These are phyloP conservation scores for Ailuropoda melanoleuca DNA, from an alignment of 2,113 vertebrate genomes.

Conservation along the genomic window DNA sequence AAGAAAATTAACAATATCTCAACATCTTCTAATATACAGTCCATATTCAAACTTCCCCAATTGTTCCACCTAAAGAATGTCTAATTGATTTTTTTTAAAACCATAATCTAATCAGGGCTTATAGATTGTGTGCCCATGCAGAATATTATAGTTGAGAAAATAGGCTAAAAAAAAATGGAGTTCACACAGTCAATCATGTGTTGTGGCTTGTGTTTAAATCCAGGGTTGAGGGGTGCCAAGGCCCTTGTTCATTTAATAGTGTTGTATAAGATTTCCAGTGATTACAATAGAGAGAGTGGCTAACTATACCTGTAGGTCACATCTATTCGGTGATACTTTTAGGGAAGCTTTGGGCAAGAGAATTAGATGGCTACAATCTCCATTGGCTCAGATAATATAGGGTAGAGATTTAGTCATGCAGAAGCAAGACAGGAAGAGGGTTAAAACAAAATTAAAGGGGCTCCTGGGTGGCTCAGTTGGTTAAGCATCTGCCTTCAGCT, in stretches of 20 bases:
- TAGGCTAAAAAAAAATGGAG: neutral
- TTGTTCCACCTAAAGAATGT: neutral
- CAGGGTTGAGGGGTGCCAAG: neutral
- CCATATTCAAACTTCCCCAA: neutral
- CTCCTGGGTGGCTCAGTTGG: neutral
- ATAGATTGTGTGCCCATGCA: neutral
- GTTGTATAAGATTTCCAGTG: neutral
- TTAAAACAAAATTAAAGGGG: neutral
- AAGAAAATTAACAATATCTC: neutral
- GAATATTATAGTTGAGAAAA: neutral
- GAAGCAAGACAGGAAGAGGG: neutral
- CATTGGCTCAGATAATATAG: neutral
- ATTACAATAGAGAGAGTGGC: neutral
- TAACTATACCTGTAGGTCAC: neutral
- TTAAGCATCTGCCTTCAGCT: neutral
- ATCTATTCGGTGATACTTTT: neutral
- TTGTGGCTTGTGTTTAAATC: neutral
- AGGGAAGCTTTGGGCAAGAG: neutral
- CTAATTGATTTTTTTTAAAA: neutral
- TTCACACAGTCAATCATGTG: neutral
- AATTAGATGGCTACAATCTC: neutral
- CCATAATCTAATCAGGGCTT: neutral
- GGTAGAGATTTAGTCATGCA: neutral
- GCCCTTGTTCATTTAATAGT: neutral
- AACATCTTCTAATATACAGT: neutral